These are phyloP conservation scores for Napeogenes sylphis DNA, from an alignment of 2,888 invertebrate species.

Conservation along the genomic window DNA sequence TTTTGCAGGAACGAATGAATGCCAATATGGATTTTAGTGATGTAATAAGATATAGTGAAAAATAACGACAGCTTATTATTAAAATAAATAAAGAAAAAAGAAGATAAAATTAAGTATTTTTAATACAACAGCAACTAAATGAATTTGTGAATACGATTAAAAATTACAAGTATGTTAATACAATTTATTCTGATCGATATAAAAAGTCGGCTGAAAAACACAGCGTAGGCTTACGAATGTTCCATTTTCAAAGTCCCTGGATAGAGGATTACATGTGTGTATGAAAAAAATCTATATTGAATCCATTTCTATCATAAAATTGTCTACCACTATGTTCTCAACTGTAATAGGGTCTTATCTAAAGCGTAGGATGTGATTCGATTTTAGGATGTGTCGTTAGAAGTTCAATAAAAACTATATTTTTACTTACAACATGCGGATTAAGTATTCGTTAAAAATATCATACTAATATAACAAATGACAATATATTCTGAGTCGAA, in stretches of 20 bases:
- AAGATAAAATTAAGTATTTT: too few species aligned
- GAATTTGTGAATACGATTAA: background rate
- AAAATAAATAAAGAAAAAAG: too few species aligned
- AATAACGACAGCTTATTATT: too few species aligned
- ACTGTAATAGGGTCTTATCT: slow-evolving; percentile 2
- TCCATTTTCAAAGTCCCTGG: slow-evolving; percentile 12
- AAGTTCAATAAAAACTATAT: too few species aligned
- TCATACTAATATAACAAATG: too few species aligned
- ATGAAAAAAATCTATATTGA: slow-evolving; percentile 16
- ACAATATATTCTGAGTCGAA: too few species aligned
- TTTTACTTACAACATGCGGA: too few species aligned
- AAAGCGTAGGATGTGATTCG: background rate
- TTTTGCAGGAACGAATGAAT: too few species aligned
- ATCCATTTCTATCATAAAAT: slow-evolving; percentile 9
- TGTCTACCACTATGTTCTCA: background rate
- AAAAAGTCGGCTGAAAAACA: background rate
- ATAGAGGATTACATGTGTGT: slow-evolving; percentile 13
- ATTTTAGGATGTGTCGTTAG: background rate
- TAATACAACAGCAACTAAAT: too few species aligned
- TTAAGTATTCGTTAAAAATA: too few species aligned
- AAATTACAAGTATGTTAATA: background rate
- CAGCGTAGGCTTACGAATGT: background rate
- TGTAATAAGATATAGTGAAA: too few species aligned
- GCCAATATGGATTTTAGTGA: too few species aligned
- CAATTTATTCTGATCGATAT: background rate